Conservation (phyloP, 2,888 invertebrate species). For the Syrphus vitripennis region DNA sequence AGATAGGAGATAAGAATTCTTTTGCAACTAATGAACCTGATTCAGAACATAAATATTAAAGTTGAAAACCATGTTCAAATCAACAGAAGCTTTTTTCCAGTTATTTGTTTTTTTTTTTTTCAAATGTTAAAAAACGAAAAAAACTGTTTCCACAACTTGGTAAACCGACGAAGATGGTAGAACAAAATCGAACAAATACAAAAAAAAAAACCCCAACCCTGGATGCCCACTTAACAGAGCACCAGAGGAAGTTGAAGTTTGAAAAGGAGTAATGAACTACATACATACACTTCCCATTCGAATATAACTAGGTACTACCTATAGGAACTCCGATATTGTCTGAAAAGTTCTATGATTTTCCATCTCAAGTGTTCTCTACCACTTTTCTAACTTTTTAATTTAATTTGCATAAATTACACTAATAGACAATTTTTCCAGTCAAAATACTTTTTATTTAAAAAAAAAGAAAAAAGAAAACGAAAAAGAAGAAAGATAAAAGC, state of each 20-base stretch:
- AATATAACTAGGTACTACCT: not conserved
- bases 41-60: conserved; percentile 1
- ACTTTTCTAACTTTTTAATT: conserved; percentile 31
- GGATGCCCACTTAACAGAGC: not conserved
- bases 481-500: conserved; percentile 6
- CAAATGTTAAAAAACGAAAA: not conserved
- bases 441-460: conserved; percentile 29
- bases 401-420: conserved; percentile 57
- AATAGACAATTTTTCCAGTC: conserved; percentile 54
- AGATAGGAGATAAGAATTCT: not conserved
- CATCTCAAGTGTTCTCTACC: conserved; percentile 13
- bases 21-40: conserved; percentile 15
- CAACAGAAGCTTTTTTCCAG: not conserved
- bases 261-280: conserved; percentile 32
- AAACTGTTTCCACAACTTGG: not conserved
- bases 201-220: not conserved
- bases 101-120: not conserved
- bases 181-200: conserved; percentile 15
- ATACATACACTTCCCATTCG: conserved; percentile 22
- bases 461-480: conserved; percentile 5
- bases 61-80: conserved; percentile 2
- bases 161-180: conserved; percentile 1
- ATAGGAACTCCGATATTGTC: not conserved
- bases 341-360: conserved; percentile 11
- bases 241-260: not conserved